Evolutionary conservation across 2,113 vertebrate species (phyloP), one percentile per base, ranked within the genome.

Genomic region (Eudyptes chrysolophus): DNA sequence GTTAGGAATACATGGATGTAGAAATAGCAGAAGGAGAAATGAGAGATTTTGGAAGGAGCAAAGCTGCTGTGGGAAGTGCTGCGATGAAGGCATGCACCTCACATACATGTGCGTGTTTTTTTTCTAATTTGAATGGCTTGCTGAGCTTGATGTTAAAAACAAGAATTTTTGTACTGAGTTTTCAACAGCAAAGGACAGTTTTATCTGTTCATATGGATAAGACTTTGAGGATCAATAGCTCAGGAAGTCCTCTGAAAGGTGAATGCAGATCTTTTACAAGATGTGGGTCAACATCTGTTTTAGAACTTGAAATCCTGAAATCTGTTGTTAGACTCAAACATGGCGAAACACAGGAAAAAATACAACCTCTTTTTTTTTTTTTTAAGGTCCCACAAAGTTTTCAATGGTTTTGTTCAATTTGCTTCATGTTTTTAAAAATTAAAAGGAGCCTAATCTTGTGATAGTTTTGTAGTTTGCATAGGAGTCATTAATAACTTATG

Each of bases 401-500:
- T 27, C 30, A 36, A 34, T 38, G 12, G 18, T 36, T 74, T 88
- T 78, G 36, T 68, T 86, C n/a, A 46, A 38, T 72, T 48, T 58
- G 9, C 17, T 87, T 84, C 9, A 30, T 1, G 1, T 42, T 82
- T 89, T 52, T 3, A 34, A 62, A 90, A 87, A 48, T 76, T 88
- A 22, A 90, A 84, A 46, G n/a, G 34, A 72, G 13, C 22, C n/a
- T 65, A 9, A 6, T 44, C 30, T 85, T 85, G 25, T 54, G 34
- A 44, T 92, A 87, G 44, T 92, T 92, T 90, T 58, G 57, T 87
- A 65, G 79, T 92, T 95, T 94, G 64, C 80, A 29, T 58, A 55
- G 49, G 27, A 84, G 51, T 84, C 69, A 91, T 95, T 74, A 96
- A 89, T 92, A 95, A 89, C 64, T 96, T 84, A 54, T 51, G 44